Percentiles rank a stretch among this genome's conserved stretches.
These are phyloP conservation scores for Ammodytes dubius DNA, from an alignment of 2,113 vertebrate species.

Conservation along the genomic window DNA sequence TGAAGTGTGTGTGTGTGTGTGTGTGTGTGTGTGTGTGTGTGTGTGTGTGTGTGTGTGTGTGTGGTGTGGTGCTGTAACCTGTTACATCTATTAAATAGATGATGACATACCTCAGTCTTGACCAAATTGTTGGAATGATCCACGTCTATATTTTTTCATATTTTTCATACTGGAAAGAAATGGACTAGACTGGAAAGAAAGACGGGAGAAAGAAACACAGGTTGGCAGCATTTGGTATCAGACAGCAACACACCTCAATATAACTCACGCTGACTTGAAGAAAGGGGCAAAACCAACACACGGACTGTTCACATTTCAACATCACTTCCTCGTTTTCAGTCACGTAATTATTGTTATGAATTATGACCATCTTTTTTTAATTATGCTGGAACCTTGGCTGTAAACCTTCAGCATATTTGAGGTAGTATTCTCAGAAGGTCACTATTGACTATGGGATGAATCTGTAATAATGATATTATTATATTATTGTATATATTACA, in stretches of 20 bases:
- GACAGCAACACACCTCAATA: not conserved
- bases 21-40: not conserved
- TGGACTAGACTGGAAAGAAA: too few species aligned
- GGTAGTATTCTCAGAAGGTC: conserved; percentile 30
- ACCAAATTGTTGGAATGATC: not conserved
- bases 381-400: conserved; percentile 11
- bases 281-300: not conserved
- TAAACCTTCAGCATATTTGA: conserved; percentile 36
- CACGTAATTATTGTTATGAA: not conserved
- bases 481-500: too few species aligned
- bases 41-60: too few species aligned
- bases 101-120: not conserved
- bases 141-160: not conserved
- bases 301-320: not conserved
- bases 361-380: conserved; percentile 15
- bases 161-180: not conserved
- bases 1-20: too few species aligned
- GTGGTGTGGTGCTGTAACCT: too few species aligned
- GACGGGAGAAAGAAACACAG: too few species aligned
- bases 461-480: not conserved
- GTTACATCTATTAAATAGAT: not conserved
- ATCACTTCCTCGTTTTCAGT: too few species aligned
- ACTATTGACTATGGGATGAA: conserved; percentile 29
- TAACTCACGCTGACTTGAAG: not conserved
- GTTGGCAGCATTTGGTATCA: not conserved